Evolutionary conservation across 1,140 invertebrate species (phyloP).

Genomic region (Drosophila ficusphila): DNA sequence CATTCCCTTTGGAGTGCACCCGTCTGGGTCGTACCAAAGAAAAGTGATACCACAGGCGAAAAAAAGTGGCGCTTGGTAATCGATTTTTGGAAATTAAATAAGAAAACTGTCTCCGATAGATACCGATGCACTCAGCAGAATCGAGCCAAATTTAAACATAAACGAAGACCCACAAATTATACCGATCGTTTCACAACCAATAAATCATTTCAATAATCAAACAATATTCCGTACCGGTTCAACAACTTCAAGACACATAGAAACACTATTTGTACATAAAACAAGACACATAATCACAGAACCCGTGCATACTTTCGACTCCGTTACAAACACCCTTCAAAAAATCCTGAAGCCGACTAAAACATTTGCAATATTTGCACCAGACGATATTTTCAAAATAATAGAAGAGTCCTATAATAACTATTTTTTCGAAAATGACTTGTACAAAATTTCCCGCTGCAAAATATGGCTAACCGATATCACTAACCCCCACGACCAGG

Average conservation of each 20-base stretch:
- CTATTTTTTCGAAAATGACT: no score
- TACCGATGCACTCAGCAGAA: background rate
- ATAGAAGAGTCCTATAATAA: background rate
- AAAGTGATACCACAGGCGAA: no score
- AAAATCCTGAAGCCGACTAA: background rate
- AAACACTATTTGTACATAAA: conserved; percentile 14
- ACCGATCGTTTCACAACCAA: background rate
- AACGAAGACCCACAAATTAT: background rate
- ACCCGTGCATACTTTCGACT: conserved; percentile 9
- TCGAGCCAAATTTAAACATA: background rate
- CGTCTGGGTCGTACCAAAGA: no score
- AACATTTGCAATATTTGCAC: background rate
- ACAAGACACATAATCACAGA: conserved; percentile 12
- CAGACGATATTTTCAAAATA: background rate
- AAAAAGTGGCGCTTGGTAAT: no score
- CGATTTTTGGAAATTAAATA: no score
- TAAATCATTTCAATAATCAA: background rate
- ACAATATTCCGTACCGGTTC: background rate
- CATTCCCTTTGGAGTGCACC: no score
- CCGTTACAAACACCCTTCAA: conserved; percentile 1
- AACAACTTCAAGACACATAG: background rate
- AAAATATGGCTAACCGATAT: no score
- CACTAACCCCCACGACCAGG: no score
- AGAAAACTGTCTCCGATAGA: no score
- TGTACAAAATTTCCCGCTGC: no score